Evolutionary conservation across 2,888 invertebrate species (phyloP).

Genomic region (Xylophagus ater): DNA sequence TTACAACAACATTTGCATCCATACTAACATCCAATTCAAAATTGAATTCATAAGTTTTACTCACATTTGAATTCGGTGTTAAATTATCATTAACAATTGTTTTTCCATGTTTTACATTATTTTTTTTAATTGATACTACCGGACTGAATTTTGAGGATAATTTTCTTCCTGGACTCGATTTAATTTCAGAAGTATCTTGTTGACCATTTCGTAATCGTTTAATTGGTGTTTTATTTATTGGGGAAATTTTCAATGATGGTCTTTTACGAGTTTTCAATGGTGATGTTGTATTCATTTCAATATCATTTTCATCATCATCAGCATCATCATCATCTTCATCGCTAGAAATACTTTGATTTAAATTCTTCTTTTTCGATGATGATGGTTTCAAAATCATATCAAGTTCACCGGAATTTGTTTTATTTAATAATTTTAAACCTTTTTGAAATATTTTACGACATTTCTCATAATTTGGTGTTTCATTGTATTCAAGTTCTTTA

Average conservation of each 20-base stretch:
- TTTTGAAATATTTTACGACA: slow-evolving; percentile 52
- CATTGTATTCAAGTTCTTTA: slow-evolving; percentile 54
- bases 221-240: background rate
- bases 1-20: slow-evolving; percentile 39
- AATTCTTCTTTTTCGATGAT: slow-evolving; percentile 28
- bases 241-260: background rate
- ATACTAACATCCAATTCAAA: slow-evolving; percentile 38
- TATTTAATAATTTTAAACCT: slow-evolving; percentile 53
- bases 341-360: too few species aligned
- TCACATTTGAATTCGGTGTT: slow-evolving; percentile 29
- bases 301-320: too few species aligned
- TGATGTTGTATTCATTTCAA: background rate
- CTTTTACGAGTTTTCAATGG: background rate
- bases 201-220: background rate
- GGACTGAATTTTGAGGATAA: slow-evolving; percentile 26
- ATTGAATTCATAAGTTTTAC: slow-evolving; percentile 37
- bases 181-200: too few species aligned
- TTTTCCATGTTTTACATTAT: slow-evolving; percentile 26
- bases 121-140: slow-evolving; percentile 16
- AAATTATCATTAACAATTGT: slow-evolving; percentile 34
- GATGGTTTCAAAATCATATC: slow-evolving; percentile 23
- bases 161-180: slow-evolving; percentile 19
- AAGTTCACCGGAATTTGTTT: slow-evolving; percentile 46
- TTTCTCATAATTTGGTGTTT: slow-evolving; percentile 61
- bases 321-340: slow-evolving; percentile 1